Percentiles rank a stretch among this genome's conserved stretches.
These are phyloP conservation scores for Gastracanthus pulcherrimus DNA, from an alignment of 2,888 invertebrate species.

Conservation along the genomic window DNA sequence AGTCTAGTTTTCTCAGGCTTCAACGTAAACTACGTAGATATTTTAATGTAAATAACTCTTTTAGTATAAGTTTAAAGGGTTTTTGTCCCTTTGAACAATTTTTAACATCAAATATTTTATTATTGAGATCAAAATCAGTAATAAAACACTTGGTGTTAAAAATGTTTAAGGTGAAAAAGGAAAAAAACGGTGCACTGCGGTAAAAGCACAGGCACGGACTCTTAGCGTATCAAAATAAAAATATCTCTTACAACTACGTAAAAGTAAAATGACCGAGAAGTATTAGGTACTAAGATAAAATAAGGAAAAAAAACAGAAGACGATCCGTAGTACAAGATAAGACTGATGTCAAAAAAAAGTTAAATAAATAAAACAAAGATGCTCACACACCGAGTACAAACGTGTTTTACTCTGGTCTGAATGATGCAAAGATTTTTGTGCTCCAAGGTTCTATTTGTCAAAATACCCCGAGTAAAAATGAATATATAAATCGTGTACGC, in stretches of 20 bases:
- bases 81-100: neutral
- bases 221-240: slow-evolving; percentile 39
- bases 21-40: slow-evolving; percentile 16
- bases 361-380: neutral
- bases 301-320: slow-evolving; percentile 20
- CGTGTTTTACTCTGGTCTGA: slow-evolving; percentile 8
- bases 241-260: slow-evolving; percentile 26
- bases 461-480: neutral
- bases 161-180: slow-evolving; percentile 8
- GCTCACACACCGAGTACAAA: slow-evolving; percentile 21
- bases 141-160: too few relatives aligned
- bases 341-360: slow-evolving; percentile 64
- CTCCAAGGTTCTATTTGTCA: neutral
- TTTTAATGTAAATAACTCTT: slow-evolving; percentile 35
- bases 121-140: too few relatives aligned
- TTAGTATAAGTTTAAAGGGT: neutral
- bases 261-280: slow-evolving; percentile 23
- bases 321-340: slow-evolving; percentile 64
- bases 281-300: slow-evolving; percentile 42
- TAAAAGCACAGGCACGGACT: neutral
- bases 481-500: neutral
- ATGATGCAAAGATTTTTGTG: neutral
- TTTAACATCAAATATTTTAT: neutral
- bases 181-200: neutral
- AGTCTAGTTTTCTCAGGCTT: slow-evolving; percentile 35